Evolutionary conservation across 2,797 vertebrate genomes (phyloP), one percentile per base, ranked within the genome.

Genomic region (Leptatherina wallacei): DNA sequence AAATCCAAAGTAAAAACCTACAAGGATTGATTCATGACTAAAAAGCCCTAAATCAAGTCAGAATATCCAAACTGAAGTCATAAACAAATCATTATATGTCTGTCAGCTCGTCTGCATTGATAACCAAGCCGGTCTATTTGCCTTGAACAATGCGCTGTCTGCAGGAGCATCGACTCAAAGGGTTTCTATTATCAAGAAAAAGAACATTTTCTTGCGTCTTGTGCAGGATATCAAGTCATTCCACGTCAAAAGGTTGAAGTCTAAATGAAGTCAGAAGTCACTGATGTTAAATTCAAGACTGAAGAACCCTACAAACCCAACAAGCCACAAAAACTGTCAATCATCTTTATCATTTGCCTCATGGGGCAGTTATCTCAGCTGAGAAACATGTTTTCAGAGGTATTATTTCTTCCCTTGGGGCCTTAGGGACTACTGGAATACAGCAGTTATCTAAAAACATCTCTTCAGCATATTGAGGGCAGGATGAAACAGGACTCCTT

Each of bases 371-470:
- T 47, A n/a, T 22, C 8, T 36, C 18, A 30, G 42, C 49, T 36
- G n/a, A 35, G 12, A 59, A 70, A 51, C 65, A 4, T 33, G 32
- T 54, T 73, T n/a, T 61, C 33, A 11, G 27, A 32, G 22, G 67
- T 67, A 74, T 70, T 61, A 5, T 51, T 3, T 56, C 22, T 24
- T 27, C 44, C 64, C 47, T 30, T 14, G 0, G 61, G 65, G 30
- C 24, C 40, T 44, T 24, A 7, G 59, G 69, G 42, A 49, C 30
- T 30, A 61, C 30, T 32, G 13, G 14, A 65, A 78, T 22, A 3
- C 30, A 22, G 61, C 27, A 38, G 9, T 68, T 71, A 62, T 20
- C 38, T 80, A 66, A 78, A 63, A 75, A 56, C 66, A 35, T 61
- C 65, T 24, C 38, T 44, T 76, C 66, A 68, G 70, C 67, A 74